Evolutionary conservation across 2,113 vertebrate genomes (phyloP), one percentile per base, ranked within the genome.

Genomic region (Penelope pileata): DNA sequence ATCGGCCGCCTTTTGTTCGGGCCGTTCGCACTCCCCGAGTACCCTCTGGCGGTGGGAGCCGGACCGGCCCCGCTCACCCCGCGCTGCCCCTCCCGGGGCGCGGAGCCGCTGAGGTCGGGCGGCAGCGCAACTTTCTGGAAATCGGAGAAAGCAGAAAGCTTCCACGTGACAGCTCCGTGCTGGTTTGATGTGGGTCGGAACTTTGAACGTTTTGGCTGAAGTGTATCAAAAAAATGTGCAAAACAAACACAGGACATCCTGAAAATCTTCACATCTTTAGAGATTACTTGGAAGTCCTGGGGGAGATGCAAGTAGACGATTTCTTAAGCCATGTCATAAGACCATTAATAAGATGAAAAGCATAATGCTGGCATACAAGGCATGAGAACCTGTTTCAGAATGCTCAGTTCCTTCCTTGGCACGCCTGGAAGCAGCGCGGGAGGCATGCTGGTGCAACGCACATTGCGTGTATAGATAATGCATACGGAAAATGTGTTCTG

Each of bases 31-130:
- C 91, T 74, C 94, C 60, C 95, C 92, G 94, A 92, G 96, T 94
- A 78, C 96, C 96, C 96, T 86, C 96, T 97, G 96, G 94, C 72
- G 96, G 96, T 82, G 34, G 80, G 23, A 63, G 45, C 45, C 16
- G 87, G 47, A 43, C 15, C 38, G 32, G 43, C 45, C 32, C 6
- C 66, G 23, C 34, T n/a, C 43, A 5, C 79, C 38, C 32, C 15
- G 14, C 12, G 62, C 38, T 19, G 60, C 60, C 60, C 59, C 38
- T 16, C 8, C 32, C 32, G 10, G 54, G 54, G 54, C 19, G 54
- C 30, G 54, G n/a, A n/a, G n/a, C n/a, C n/a, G n/a, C n/a, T n/a
- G 18, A 32, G 54, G 17, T 11, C 18, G 32, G 54, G 12, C 54
- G 51, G 27, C 51, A 10, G 53, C 16, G 54, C 12, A 21, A 32